Evolutionary conservation across 2,797 vertebrate species (phyloP), one percentile per base, ranked within the genome.

Genomic region (Melanotaenia maccullochi): DNA sequence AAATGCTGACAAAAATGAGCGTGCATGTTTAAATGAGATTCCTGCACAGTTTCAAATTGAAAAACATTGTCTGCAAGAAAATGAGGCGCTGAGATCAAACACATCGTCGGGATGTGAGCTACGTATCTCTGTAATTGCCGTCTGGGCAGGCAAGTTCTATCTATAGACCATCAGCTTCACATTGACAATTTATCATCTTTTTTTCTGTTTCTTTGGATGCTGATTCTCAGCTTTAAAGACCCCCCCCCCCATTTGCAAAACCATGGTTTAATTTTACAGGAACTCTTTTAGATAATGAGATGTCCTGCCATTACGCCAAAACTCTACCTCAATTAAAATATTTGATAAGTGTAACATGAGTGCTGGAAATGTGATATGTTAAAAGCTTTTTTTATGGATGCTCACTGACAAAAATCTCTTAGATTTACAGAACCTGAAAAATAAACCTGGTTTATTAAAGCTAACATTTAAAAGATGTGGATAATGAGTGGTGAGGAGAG

Each of bases 201-300:
- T 88, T 33, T 92, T 94, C 86, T 79, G 79, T 91, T 84, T 86
- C 64, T 88, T 86, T 82, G 69, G 77, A 85, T n/a, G 82, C 82
- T 81, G 90, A 90, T 93, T 87, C 82, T 84, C 65, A 32, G 77
- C 92, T 92, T 93, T 89, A 93, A 93, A 94, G 88, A 79, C 75
- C 81, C 28, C 9, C 9, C 35, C 42, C 5, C 42, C 16, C 38
- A 30, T 12, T n/a, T 61, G 38, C 60, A 47, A 73, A 79, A 82
- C 62, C 79, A 56, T 5, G 84, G 88, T 89, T 93, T 92, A 88
- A 91, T 93, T 94, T 93, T 83, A 93, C 92, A 93, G 91, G 90
- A 93, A 92, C 87, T 87, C 82, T 87, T 79, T 87, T 92, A 85
- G 90, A 93, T 93, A 82, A 90, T 85, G 78, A 92, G 88, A 81